Conservation (phyloP, 2,888 invertebrate species). For the Coelopa pilipes region DNA sequence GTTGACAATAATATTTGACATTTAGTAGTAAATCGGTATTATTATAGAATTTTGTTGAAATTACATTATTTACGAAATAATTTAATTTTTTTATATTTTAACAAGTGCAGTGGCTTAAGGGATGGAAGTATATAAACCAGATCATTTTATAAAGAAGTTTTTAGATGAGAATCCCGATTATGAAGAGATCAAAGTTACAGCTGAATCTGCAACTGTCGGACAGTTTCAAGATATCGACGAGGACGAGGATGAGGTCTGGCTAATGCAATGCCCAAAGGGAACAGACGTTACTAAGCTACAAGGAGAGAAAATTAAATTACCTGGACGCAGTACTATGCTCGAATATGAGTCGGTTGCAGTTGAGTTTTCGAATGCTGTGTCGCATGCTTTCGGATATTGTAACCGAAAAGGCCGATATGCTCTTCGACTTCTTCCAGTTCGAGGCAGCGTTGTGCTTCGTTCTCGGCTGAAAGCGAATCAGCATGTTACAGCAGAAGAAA, state of each 20-base stretch:
- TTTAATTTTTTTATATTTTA: no score
- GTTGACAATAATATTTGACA: no score
- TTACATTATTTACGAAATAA: no score
- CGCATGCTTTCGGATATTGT: conserved; percentile 49
- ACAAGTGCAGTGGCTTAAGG: neutral
- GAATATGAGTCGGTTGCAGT: conserved; percentile 50
- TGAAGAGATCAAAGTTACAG: conserved; percentile 42
- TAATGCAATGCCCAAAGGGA: conserved; percentile 54
- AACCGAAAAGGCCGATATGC: conserved; percentile 47
- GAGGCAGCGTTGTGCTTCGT: conserved; percentile 51
- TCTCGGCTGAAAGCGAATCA: conserved; percentile 46
- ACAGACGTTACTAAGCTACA: conserved; percentile 45
- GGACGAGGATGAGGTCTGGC: conserved; percentile 53
- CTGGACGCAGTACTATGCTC: conserved; percentile 49
- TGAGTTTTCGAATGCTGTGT: conserved; percentile 43
- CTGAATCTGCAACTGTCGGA: conserved; percentile 42
- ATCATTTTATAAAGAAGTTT: conserved; percentile 36
- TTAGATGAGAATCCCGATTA: conserved; percentile 43
- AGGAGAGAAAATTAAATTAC: conserved; percentile 52
- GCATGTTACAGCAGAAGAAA: conserved; percentile 40
- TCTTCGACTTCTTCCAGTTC: conserved; percentile 48
- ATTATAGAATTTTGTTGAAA: no score
- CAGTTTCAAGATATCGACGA: conserved; percentile 47
- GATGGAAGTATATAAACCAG: neutral
- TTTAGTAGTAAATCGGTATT: no score